These are phyloP conservation scores for Lethenteron reissneri DNA, from an alignment of 2,113 vertebrate species.

Conservation along the genomic window DNA sequence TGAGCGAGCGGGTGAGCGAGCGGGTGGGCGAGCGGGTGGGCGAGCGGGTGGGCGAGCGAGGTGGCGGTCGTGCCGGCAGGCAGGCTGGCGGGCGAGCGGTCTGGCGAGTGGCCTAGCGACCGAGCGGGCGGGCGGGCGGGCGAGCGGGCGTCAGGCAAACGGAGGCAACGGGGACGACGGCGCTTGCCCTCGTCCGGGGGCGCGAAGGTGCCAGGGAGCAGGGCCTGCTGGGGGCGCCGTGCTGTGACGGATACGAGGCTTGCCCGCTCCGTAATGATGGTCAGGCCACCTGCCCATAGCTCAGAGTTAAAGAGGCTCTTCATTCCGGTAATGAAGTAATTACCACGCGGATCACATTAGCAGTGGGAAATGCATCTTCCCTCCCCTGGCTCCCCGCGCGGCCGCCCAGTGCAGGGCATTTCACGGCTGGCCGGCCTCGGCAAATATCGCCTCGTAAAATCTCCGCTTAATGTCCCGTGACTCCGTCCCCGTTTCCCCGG, in stretches of 20 bases:
- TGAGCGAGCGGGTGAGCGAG: no score
- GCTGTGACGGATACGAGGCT: background rate
- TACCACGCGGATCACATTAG: conserved; percentile 6
- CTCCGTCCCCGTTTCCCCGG: conserved; percentile 3
- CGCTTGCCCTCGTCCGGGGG: no score
- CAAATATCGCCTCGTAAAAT: conserved; percentile 7
- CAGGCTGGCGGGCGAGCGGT: no score
- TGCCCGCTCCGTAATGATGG: conserved; percentile 2
- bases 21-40: no score
- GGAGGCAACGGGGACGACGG: no score
- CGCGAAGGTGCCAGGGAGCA: no score
- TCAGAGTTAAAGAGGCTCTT: conserved; percentile 6
- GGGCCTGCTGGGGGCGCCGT: background rate
- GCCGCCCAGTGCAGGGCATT: conserved; percentile 3
- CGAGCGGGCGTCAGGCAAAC: no score
- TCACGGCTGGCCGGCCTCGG: conserved; percentile 3
- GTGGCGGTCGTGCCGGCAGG: no score
- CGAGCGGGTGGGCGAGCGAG: no score
- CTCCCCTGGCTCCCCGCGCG: background rate
- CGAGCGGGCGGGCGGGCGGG: no score
- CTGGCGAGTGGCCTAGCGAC: no score
- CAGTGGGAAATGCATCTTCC: conserved; percentile 6
- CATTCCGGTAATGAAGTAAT: conserved; percentile 7
- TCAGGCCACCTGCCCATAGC: conserved; percentile 6
- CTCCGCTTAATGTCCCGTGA: conserved; percentile 5